Evolutionary conservation across 2,113 vertebrate species (phyloP), one percentile per base, ranked within the genome.

Genomic region (Collichthys lucidus): DNA sequence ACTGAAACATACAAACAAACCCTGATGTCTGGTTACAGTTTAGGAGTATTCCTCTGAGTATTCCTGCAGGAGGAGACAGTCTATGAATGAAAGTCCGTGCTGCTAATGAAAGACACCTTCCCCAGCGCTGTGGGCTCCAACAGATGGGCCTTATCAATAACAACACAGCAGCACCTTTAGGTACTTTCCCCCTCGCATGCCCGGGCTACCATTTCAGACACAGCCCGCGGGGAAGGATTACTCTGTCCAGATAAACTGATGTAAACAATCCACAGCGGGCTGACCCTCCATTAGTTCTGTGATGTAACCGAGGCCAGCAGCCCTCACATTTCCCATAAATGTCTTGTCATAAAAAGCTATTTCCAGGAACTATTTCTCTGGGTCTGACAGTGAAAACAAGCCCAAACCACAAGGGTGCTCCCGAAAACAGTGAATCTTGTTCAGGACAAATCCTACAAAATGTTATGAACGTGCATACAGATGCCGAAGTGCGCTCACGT

Each of bases 321-420:
- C 77, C 67, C 71, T 75, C 55, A 19, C 80, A 61, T 84, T 92
- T 93, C 93, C 91, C 92, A 92, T 63, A 81, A 91, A 80, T 63
- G 82, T 79, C 84, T 84, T 9, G 50, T 71, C 74, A 76, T 79
- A 31, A 74, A 53, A 74, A 79, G 66, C 62, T 83, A 83, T 89
- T 90, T 80, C 74, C 79, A 86, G 83, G 63, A 89, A 84, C 55
- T 15, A 16, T 61, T 88, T 71, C 82, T 86, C 83, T 7, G 9
- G 77, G 76, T 72, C 73, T 14, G 61, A 56, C 29, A 35, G 60
- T 0, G 26, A 74, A 78, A 84, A 72, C 40, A 81, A 79, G 71
- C 29, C 22, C 49, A 82, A 86, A 74, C 52, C 85, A 60, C 64
- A 75, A 80, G 71, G 66, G 44, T 46, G 52, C 20, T 16, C 24